phyloP scores from a whole-genome alignment of 2,797 vertebrate species.

The Peromyscus nudipes region DNA sequence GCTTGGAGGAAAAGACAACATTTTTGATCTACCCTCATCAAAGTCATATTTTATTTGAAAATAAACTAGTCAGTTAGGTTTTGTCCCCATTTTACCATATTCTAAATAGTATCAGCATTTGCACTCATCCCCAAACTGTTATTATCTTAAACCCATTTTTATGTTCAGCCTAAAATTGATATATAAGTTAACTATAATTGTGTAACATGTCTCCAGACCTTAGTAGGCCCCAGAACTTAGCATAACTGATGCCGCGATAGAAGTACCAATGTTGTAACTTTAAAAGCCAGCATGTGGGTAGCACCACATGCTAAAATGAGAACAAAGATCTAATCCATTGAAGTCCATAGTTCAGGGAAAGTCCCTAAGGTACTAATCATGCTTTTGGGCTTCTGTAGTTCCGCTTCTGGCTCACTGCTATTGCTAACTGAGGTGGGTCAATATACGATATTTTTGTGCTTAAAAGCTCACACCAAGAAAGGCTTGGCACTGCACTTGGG shows the following conservation, averaged over 20 bases:
- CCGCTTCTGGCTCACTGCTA: not conserved
- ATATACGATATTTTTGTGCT: not conserved
- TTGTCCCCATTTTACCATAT: not conserved
- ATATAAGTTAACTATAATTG: not conserved
- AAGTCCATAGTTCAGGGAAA: not conserved
- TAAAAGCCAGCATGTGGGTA: not conserved
- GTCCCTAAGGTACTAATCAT: not conserved
- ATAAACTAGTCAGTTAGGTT: not conserved
- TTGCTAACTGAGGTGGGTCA: not conserved
- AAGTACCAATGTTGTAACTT: not conserved
- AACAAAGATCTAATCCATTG: not conserved
- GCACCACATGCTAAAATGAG: not conserved
- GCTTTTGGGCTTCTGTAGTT: not conserved
- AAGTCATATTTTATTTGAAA: not conserved
- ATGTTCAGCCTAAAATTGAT: not conserved
- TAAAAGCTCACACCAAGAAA: not conserved
- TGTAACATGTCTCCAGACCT: not conserved
- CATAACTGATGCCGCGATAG: not conserved
- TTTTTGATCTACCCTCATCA: not conserved
- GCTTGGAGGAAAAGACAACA: not conserved
- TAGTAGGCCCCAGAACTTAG: not conserved
- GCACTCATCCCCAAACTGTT: not conserved
- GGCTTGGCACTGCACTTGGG: not conserved
- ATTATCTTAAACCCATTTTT: not conserved
- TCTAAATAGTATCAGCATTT: not conserved